Conservation (phyloP, 2,113 vertebrate genomes). For the Anarrhichthys ocellatus region DNA sequence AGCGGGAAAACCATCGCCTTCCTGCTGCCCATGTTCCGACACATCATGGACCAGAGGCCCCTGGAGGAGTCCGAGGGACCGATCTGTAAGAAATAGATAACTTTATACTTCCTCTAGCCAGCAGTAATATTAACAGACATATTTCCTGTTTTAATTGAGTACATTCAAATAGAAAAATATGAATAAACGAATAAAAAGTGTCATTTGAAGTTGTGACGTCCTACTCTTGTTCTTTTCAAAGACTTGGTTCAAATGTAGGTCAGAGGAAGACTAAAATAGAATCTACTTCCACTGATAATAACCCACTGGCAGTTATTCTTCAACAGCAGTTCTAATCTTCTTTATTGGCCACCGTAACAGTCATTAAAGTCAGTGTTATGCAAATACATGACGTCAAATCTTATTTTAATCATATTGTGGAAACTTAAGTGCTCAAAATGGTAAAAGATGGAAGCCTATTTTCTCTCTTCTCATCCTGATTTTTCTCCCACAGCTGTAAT, state of each 20-base stretch:
- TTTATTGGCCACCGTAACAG: not conserved
- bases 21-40: constrained; percentile 97
- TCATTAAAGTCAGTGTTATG: not conserved
- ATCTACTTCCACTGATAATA: not conserved
- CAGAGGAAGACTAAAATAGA: constrained; percentile 4
- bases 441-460: not conserved
- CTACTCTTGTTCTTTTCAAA: not conserved
- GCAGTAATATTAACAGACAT: not conserved
- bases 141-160: not conserved
- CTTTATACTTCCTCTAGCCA: not conserved
- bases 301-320: not conserved
- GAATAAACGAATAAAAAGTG: not conserved
- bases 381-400: no score
- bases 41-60: constrained; percentile 97
- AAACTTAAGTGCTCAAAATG: not conserved
- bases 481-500: constrained; percentile 88
- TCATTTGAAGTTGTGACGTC: not conserved
- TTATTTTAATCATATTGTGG: not conserved
- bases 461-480: not conserved
- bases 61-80: constrained; percentile 96
- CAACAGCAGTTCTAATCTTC: not conserved
- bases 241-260: not conserved
- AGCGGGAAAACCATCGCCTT: constrained; percentile 99
- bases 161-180: not conserved
- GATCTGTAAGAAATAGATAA: constrained; percentile 83